These are phyloP conservation scores for Acrobeloides nanus DNA, from an alignment of 2,888 invertebrate genomes.

Conservation along the genomic window DNA sequence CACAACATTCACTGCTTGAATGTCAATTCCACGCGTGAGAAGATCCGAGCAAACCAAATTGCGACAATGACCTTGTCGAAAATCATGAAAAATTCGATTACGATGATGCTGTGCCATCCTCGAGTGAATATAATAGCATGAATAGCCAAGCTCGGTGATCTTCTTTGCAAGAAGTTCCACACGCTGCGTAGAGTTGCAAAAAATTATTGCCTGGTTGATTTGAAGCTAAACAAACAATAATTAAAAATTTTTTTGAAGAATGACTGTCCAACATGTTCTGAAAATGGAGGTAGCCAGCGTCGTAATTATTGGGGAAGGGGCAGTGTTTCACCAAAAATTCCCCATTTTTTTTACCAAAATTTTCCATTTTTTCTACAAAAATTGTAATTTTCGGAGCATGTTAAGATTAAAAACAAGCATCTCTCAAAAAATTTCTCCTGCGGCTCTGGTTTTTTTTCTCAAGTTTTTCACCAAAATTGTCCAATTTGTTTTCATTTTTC, in stretches of 20 bases:
- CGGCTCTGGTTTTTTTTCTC: background rate
- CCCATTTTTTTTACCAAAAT: no score
- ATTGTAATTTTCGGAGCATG: no score
- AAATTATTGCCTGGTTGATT: slow-evolving; percentile 98
- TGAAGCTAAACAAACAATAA: slow-evolving; percentile 64
- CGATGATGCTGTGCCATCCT: slow-evolving; percentile 92
- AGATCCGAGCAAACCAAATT: slow-evolving; percentile 86
- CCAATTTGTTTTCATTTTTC: no score
- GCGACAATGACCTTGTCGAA: slow-evolving; percentile 90
- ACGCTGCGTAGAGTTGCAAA: slow-evolving; percentile 98
- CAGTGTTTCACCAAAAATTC: background rate
- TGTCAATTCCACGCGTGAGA: slow-evolving; percentile 95
- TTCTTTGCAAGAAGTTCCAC: slow-evolving; percentile 97
- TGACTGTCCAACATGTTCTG: no score
- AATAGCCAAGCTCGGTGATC: slow-evolving; percentile 97
- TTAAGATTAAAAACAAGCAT: no score
- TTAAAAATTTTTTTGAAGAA: no score
- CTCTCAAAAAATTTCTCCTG: no score
- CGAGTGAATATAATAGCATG: slow-evolving; percentile 98
- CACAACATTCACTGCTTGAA: slow-evolving; percentile 98
- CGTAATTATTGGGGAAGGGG: background rate
- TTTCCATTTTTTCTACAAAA: no score
- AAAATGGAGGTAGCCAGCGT: no score
- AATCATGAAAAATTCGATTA: slow-evolving; percentile 98
- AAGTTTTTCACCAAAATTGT: background rate